Conservation (phyloP, 2,888 invertebrate species). For the Malthinus flaveolus region DNA sequence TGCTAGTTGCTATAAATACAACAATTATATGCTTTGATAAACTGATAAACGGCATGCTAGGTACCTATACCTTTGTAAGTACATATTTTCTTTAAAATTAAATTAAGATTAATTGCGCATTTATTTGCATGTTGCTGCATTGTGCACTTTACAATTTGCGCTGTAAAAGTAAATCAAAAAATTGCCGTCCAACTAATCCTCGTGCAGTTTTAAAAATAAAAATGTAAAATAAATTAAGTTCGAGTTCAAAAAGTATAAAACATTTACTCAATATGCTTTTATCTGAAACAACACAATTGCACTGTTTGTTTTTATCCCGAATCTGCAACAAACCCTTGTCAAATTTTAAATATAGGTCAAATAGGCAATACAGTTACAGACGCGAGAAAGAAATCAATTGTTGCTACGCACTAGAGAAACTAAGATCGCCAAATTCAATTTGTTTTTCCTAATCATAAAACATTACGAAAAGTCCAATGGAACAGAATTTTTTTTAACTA, state of each 20-base stretch:
- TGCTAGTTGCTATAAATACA: too few relatives aligned
- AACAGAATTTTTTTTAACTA: neutral
- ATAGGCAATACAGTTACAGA: slow-evolving; percentile 26
- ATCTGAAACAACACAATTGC: neutral
- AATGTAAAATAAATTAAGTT: neutral
- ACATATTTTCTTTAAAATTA: too few relatives aligned
- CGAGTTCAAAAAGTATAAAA: too few relatives aligned
- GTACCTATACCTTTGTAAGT: too few relatives aligned
- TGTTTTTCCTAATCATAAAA: neutral
- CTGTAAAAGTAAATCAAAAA: neutral
- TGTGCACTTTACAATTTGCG: neutral
- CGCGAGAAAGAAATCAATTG: slow-evolving; percentile 27
- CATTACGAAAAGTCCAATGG: neutral
- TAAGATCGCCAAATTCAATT: neutral
- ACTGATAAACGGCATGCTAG: too few relatives aligned
- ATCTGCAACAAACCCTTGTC: slow-evolving; percentile 21
- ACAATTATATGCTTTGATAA: too few relatives aligned
- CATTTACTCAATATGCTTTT: too few relatives aligned
- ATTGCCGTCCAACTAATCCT: neutral
- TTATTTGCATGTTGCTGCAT: slow-evolving; percentile 4
- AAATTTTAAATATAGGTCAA: slow-evolving; percentile 30
- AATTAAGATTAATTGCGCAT: neutral
- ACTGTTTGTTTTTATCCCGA: neutral
- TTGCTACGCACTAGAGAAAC: slow-evolving; percentile 23
- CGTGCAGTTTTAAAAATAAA: neutral